A percentile compares a stretch with the other conserved stretches of the same genome.
These are phyloP conservation scores for Trissolcus japonicus DNA, from an alignment of 2,888 invertebrate genomes.

Conservation along the genomic window DNA sequence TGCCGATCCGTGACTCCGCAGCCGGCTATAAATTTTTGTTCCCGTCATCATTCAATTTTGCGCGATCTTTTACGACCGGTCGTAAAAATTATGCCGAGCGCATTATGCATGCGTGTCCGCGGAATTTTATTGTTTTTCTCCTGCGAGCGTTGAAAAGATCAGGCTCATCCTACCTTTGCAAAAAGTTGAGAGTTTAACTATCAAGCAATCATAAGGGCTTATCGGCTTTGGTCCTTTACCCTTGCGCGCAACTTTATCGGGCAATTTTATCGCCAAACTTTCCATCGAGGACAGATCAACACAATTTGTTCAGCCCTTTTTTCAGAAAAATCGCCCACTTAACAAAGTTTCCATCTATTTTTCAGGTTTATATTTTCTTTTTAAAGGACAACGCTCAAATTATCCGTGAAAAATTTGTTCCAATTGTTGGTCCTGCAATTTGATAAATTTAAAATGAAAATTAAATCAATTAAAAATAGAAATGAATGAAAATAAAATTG, in stretches of 20 bases:
- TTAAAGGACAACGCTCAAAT: too few species aligned
- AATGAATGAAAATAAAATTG: too few species aligned
- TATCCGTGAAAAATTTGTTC: too few species aligned
- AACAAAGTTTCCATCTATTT: too few species aligned
- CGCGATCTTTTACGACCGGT: constrained; percentile 59
- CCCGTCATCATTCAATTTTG: constrained; percentile 60
- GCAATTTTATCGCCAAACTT: constrained; percentile 58
- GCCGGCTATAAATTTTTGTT: constrained; percentile 60
- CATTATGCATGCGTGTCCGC: constrained; percentile 64
- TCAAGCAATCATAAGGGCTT: constrained; percentile 73
- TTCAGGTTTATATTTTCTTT: too few species aligned
- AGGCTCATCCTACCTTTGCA: constrained; percentile 54
- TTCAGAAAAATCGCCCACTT: too few species aligned
- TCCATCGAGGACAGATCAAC: constrained; percentile 36
- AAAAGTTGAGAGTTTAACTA: constrained; percentile 73
- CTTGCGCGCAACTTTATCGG: constrained; percentile 34
- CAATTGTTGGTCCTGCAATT: too few species aligned
- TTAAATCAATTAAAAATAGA: too few species aligned
- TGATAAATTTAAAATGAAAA: too few species aligned
- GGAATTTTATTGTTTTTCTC: constrained; percentile 13
- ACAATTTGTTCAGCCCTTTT: too few species aligned
- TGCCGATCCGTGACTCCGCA: constrained; percentile 65
- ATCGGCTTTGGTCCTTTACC: constrained; percentile 60
- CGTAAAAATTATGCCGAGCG: constrained; percentile 68
- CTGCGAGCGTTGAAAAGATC: background rate